Conservation (phyloP, 2,113 vertebrate genomes). For the Hipposideros armiger region DNA sequence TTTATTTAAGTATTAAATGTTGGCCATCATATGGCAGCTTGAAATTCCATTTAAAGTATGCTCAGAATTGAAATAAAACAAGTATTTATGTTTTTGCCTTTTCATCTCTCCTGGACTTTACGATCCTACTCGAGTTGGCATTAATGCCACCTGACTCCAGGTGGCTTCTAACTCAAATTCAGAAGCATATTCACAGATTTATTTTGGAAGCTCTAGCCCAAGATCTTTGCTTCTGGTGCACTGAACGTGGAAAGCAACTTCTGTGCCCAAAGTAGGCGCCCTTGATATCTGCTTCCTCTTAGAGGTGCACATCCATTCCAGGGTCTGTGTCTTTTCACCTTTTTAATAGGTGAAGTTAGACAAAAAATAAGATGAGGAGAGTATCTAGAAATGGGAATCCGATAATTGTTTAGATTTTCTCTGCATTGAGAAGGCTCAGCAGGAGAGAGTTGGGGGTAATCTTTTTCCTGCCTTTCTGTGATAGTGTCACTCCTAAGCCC, state of each 20-base stretch:
- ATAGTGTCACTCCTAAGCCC: neutral
- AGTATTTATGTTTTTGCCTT: conserved; percentile 2
- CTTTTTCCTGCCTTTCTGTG: neutral
- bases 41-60: neutral
- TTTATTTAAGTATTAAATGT: neutral
- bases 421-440: neutral
- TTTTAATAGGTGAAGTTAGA: neutral
- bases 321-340: neutral
- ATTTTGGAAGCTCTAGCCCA: conserved; percentile 55
- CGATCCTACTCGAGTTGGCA: conserved; percentile 43
- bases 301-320: neutral
- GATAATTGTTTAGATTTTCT: neutral
- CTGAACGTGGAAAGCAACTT: neutral
- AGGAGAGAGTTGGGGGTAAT: neutral
- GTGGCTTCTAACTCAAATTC: neutral
- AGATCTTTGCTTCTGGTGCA: conserved; percentile 30
- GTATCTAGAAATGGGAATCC: neutral
- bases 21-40: neutral
- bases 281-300: neutral
- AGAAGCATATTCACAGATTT: conserved; percentile 63
- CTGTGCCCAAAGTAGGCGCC: neutral
- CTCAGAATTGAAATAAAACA: neutral
- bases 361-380: neutral
- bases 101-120: neutral
- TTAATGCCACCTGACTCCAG: neutral